These are phyloP conservation scores for Lasioglossum lativentre DNA, from an alignment of 2,888 invertebrate species.

Conservation along the genomic window DNA sequence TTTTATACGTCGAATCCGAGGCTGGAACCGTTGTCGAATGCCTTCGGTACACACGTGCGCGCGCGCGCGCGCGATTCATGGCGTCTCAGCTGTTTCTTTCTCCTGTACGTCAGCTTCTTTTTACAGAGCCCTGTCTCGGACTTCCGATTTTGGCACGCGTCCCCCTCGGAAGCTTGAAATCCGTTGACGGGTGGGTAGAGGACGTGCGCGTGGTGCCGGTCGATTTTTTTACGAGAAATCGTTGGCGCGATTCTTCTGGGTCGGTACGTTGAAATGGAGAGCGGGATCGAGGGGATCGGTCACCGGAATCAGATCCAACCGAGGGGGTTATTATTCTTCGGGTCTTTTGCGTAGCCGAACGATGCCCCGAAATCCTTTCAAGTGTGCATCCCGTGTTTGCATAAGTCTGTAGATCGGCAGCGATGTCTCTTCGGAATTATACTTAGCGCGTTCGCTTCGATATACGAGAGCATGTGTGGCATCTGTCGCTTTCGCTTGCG, in stretches of 20 bases:
- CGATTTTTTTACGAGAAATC: slow-evolving; percentile 34
- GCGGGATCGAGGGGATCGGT: too few relatives aligned
- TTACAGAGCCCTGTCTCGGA: slow-evolving; percentile 42
- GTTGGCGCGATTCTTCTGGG: slow-evolving; percentile 10
- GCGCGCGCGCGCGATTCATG: slow-evolving; percentile 75
- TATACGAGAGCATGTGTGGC: neutral
- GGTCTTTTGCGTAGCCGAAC: neutral
- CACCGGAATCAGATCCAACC: neutral
- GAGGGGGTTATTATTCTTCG: neutral
- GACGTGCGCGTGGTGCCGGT: slow-evolving; percentile 35
- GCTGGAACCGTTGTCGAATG: slow-evolving; percentile 77
- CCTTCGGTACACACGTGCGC: slow-evolving; percentile 70
- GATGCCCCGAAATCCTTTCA: neutral
- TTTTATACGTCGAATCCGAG: slow-evolving; percentile 77
- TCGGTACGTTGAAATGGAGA: neutral
- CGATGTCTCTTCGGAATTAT: neutral
- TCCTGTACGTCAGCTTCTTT: slow-evolving; percentile 46
- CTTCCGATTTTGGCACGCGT: slow-evolving; percentile 71
- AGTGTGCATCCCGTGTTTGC: neutral
- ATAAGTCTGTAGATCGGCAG: neutral
- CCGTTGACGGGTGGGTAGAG: slow-evolving; percentile 42
- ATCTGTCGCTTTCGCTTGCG: neutral
- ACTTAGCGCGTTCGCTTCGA: neutral
- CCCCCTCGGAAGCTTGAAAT: slow-evolving; percentile 40
- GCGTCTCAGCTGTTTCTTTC: slow-evolving; percentile 81